These are phyloP conservation scores for Hylyphantes graminicola DNA, from an alignment of 1,140 invertebrate species.

Conservation along the genomic window DNA sequence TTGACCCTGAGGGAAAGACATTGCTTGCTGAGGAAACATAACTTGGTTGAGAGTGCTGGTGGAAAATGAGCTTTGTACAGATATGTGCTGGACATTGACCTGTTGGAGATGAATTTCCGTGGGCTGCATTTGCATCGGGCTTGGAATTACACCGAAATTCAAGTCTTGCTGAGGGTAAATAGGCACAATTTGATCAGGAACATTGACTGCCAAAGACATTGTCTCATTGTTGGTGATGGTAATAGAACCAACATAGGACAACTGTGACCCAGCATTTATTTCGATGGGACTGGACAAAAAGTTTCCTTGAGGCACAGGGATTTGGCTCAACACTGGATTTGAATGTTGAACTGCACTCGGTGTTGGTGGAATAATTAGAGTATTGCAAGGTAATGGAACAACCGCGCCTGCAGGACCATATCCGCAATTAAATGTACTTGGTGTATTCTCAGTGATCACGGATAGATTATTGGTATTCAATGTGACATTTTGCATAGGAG, in stretches of 20 bases:
- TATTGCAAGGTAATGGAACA: constrained; percentile 36
- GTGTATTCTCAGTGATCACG: constrained; percentile 27
- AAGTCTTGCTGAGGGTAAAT: constrained; percentile 45
- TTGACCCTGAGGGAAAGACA: constrained; percentile 36
- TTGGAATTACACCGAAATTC: constrained; percentile 40
- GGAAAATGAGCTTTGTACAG: constrained; percentile 41
- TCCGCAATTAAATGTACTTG: constrained; percentile 27
- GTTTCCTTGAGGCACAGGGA: constrained; percentile 10
- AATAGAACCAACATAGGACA: constrained; percentile 61
- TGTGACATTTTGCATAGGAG: constrained; percentile 14
- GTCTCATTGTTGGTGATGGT: constrained; percentile 60
- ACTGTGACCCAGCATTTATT: constrained; percentile 37
- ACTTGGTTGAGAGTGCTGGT: constrained; percentile 18
- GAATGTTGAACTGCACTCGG: constrained; percentile 6
- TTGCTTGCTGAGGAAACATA: constrained; percentile 41
- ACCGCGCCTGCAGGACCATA: constrained; percentile 20
- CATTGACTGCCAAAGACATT: constrained; percentile 53
- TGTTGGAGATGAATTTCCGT: constrained; percentile 45
- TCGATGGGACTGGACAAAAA: constrained; percentile 30
- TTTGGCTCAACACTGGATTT: constrained; percentile 28
- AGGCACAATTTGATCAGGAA: constrained; percentile 50
- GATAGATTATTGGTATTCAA: constrained; percentile 22
- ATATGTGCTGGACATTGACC: constrained; percentile 52
- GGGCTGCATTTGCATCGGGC: constrained; percentile 38
- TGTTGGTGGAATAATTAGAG: constrained; percentile 38